Evolutionary conservation across 2,113 vertebrate genomes (phyloP).

Genomic region (Vidua chalybeata): DNA sequence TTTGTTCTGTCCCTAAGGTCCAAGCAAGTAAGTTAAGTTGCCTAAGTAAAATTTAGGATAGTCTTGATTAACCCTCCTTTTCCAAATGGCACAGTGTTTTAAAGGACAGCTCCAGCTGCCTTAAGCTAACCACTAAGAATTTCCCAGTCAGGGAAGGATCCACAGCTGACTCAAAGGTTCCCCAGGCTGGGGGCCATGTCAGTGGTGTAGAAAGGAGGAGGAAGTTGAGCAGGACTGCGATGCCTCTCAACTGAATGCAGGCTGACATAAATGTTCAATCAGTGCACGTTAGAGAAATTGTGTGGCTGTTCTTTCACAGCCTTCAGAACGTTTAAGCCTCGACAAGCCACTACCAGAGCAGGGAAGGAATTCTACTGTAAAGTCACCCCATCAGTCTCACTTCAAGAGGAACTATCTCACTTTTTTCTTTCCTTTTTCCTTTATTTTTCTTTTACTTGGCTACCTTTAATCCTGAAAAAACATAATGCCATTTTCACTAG

Average conservation of each 20-base stretch:
- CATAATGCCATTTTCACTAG: fast-evolving
- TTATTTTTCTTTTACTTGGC: not conserved
- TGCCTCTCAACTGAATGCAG: not conserved
- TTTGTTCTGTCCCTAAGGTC: not conserved
- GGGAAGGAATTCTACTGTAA: not conserved
- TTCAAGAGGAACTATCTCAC: not conserved
- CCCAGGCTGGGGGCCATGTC: not conserved
- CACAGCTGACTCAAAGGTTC: not conserved
- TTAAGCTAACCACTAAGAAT: not conserved
- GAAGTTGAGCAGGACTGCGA: not conserved
- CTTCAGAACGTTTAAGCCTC: not conserved
- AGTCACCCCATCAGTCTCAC: not conserved
- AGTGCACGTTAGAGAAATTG: not conserved
- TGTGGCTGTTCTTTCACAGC: not conserved
- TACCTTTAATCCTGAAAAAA: not conserved
- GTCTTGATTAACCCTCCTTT: not conserved
- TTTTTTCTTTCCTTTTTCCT: not conserved
- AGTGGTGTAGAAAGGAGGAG: not conserved
- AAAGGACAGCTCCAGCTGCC: not conserved
- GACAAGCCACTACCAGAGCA: not conserved
- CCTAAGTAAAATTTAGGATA: not conserved
- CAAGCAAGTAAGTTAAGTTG: not conserved
- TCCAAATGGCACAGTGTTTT: not conserved
- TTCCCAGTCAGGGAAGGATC: not conserved
- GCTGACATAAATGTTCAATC: not conserved